Percentiles rank a stretch among this genome's conserved stretches.
Evolutionary conservation across 2,113 vertebrate genomes (phyloP).

Genomic region (Marmota monax): DNA sequence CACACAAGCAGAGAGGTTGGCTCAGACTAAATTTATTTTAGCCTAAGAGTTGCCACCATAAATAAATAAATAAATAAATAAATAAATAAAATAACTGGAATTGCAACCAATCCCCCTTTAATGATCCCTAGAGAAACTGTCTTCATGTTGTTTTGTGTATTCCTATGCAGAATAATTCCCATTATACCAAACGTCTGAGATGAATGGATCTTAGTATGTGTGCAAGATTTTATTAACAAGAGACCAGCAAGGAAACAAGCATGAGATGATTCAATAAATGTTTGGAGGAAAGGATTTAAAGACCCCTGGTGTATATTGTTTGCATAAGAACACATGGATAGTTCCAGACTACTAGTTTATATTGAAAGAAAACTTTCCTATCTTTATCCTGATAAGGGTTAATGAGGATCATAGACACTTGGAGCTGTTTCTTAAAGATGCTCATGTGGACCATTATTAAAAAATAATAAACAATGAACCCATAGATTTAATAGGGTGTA

Average conservation of each 20-base stretch:
- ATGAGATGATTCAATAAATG: not conserved
- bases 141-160: not conserved
- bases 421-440: not conserved
- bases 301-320: not conserved
- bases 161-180: not conserved
- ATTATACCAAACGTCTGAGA: not conserved
- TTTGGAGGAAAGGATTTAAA: not conserved
- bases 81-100: not conserved
- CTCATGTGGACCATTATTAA: not conserved
- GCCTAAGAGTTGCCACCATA: not conserved
- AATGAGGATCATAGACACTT: not conserved
- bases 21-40: not conserved
- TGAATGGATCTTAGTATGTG: not conserved
- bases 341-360: not conserved
- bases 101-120: rapidly evolving
- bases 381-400: not conserved
- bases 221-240: not conserved
- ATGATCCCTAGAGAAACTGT: not conserved
- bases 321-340: not conserved
- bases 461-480: slow-evolving; percentile 27
- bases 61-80: too few relatives aligned
- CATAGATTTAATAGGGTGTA: not conserved
- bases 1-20: too few relatives aligned
- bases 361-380: not conserved
- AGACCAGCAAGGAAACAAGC: not conserved